Conservation (phyloP, 2,888 invertebrate genomes). For the Leuctra nigra region DNA sequence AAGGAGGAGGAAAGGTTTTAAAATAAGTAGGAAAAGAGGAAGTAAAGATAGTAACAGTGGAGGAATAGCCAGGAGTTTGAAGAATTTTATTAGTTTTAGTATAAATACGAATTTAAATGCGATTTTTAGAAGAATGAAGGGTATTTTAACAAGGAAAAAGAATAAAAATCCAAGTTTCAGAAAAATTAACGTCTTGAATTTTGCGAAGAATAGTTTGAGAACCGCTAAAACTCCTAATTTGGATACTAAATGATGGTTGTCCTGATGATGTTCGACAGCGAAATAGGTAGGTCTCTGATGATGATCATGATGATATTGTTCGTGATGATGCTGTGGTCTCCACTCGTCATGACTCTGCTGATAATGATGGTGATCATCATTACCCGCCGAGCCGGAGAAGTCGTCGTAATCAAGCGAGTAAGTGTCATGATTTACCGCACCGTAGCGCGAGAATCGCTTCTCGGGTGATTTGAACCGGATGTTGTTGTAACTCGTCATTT, state of each 20-base stretch:
- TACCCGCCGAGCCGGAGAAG: background rate
- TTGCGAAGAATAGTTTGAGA: background rate
- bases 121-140: background rate
- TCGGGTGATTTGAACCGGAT: background rate
- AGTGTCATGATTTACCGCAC: background rate
- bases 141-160: background rate
- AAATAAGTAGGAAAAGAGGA: too few relatives aligned
- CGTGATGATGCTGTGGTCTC: background rate
- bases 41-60: background rate
- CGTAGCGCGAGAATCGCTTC: background rate
- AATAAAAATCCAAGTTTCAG: background rate
- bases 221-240: background rate
- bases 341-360: background rate
- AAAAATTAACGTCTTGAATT: background rate
- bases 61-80: background rate
- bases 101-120: background rate
- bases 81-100: background rate
- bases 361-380: background rate
- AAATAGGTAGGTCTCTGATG: background rate
- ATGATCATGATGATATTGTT: background rate
- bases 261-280: background rate
- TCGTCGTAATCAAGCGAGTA: background rate
- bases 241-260: background rate
- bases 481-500: background rate
- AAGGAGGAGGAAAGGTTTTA: too few relatives aligned